Evolutionary conservation across 1,140 invertebrate species (phyloP), one percentile per base, ranked within the genome.

Genomic region (Dendroctonus valens): DNA sequence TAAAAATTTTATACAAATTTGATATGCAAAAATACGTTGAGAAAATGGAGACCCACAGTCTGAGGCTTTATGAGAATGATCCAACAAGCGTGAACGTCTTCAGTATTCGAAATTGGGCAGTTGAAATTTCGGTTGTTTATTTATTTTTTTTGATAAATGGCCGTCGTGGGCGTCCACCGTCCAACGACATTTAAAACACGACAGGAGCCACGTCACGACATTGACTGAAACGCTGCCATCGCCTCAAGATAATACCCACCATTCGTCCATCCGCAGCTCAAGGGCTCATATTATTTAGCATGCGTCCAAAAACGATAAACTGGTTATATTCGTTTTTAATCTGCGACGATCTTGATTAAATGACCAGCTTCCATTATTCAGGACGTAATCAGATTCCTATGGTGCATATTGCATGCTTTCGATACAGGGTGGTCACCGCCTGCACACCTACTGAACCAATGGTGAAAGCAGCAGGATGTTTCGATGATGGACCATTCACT

Each of bases 141-240:
- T 26, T 26, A n/a, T n/a, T 26, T 26, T 26, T 26, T 26, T 55
- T 72, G 68, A 72, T 70, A 68, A 72, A 72, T 70, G 59, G 41
- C 58, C 70, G 54, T 52, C 65, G 63, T 63, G 66, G 70, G 59
- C 38, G 65, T 62, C 66, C 52, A 63, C 55, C 51, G 41, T 15
- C 61, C 60, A 68, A 46, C 59, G 68, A 68, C 68, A 69, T 71
- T 71, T 69, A 69, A 70, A 72, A 72, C 70, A 59, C 69, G 70
- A 72, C 70, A 70, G 70, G 70, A 72, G 70, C 69, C 69, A 68
- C 70, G 62, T 63, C 69, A 59, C 64, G 70, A 72, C 70, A 63
- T 72, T 72, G 70, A 72, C 70, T 72, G 69, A 72, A 72, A 72
- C 60, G 64, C 63, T 72, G 69, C 69, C 70, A 72, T 72, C 70